Percentiles rank a stretch among this genome's conserved stretches.
These are phyloP conservation scores for Recurvirostra avosetta DNA, from an alignment of 2,113 vertebrate species.

Conservation along the genomic window DNA sequence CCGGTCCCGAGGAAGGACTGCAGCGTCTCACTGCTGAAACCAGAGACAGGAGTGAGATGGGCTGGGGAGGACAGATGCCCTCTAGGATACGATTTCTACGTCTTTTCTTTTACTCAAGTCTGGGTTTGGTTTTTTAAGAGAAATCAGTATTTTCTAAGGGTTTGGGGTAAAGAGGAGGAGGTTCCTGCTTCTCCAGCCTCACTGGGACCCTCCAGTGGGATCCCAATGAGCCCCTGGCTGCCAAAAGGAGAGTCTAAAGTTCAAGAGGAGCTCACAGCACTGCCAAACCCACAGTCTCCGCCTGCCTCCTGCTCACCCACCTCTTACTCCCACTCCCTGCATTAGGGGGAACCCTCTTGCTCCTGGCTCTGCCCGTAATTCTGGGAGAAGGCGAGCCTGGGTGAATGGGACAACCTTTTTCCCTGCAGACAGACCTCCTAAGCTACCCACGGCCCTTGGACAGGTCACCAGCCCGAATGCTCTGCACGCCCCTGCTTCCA, in stretches of 20 bases:
- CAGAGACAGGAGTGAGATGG: accelerated
- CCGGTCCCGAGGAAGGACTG: no score
- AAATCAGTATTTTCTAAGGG: background rate
- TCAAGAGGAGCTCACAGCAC: background rate
- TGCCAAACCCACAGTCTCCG: background rate
- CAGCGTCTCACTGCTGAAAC: background rate
- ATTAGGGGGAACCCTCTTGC: background rate
- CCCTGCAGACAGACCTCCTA: accelerated
- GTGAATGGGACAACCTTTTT: background rate
- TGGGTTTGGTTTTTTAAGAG: background rate
- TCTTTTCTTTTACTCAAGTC: background rate
- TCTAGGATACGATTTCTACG: background rate
- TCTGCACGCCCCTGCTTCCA: background rate
- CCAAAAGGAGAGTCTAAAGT: background rate
- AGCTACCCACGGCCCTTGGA: accelerated
- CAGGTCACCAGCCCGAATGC: accelerated
- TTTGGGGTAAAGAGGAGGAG: background rate
- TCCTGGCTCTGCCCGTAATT: background rate
- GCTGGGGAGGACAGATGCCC: background rate
- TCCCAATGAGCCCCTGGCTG: background rate
- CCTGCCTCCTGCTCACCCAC: background rate
- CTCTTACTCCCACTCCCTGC: background rate
- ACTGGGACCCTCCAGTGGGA: background rate
- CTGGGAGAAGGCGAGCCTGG: accelerated
- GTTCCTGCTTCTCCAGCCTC: background rate